Evolutionary conservation across 1,140 invertebrate genomes (phyloP).

Genomic region (Ips typographus): DNA sequence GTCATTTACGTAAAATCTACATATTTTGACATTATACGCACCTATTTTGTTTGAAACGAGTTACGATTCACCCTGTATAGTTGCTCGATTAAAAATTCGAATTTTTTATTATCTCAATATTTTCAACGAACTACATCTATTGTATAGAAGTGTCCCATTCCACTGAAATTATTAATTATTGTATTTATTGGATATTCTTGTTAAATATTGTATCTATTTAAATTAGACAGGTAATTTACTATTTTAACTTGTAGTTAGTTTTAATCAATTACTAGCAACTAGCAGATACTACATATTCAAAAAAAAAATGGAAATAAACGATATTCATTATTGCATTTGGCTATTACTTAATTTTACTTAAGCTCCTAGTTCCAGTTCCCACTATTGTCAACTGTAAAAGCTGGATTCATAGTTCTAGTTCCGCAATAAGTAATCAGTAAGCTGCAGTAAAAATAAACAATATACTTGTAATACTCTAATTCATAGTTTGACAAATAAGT

Average conservation of each 20-base stretch:
- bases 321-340: neutral
- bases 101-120: conserved; percentile 6
- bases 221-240: conserved; percentile 8
- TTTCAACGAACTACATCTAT: conserved; percentile 31
- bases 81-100: conserved; percentile 1
- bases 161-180: conserved; percentile 27
- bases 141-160: conserved; percentile 23
- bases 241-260: conserved; percentile 4
- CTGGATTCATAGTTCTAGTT: no score
- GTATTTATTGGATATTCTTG: conserved; percentile 30
- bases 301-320: neutral
- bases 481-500: no score
- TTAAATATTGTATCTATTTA: conserved; percentile 34
- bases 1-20: no score
- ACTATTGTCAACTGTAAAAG: no score
- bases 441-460: no score
- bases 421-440: no score
- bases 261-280: conserved; percentile 9
- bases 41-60: no score
- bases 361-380: no score
- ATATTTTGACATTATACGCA: no score
- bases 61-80: neutral
- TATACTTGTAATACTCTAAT: no score
- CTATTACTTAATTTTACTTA: no score
- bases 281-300: neutral